phyloP scores from a whole-genome alignment of 1,140 invertebrate species.

The Drosophila tani region DNA sequence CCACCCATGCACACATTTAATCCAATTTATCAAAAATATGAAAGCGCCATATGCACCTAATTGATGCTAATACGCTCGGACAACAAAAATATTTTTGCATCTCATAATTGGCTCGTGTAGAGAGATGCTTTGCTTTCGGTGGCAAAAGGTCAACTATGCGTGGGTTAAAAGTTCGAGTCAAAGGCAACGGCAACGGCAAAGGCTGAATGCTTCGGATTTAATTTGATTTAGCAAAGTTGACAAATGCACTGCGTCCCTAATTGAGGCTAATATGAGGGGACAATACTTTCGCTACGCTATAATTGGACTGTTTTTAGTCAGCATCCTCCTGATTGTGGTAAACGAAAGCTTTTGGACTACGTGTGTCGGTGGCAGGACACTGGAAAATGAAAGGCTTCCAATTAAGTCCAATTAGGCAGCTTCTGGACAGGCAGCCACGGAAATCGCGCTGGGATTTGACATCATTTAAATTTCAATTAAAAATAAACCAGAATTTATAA shows the following conservation, averaged over 20 bases:
- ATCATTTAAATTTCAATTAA: no score
- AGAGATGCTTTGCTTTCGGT: background rate
- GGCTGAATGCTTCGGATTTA: background rate
- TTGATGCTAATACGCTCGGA: constrained; percentile 13
- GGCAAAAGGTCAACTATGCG: background rate
- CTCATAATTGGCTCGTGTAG: constrained; percentile 12
- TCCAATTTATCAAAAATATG: constrained; percentile 16
- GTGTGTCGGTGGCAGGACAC: no score
- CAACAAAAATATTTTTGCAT: constrained; percentile 15
- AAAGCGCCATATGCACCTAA: constrained; percentile 1
- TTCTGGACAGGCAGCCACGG: background rate
- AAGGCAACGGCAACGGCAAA: background rate
- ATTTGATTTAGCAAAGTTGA: constrained; percentile 3
- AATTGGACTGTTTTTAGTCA: background rate
- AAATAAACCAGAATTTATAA: no score
- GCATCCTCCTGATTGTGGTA: background rate
- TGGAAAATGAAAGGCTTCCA: background rate
- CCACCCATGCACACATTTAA: constrained; percentile 10
- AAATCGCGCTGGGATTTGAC: no score
- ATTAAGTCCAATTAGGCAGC: background rate
- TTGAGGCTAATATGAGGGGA: background rate
- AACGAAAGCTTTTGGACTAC: no score
- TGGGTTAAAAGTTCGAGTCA: background rate
- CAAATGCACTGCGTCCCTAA: background rate
- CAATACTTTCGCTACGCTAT: background rate